Evolutionary conservation across 2,797 vertebrate species (phyloP).

Genomic region (Okamejei kenojei): DNA sequence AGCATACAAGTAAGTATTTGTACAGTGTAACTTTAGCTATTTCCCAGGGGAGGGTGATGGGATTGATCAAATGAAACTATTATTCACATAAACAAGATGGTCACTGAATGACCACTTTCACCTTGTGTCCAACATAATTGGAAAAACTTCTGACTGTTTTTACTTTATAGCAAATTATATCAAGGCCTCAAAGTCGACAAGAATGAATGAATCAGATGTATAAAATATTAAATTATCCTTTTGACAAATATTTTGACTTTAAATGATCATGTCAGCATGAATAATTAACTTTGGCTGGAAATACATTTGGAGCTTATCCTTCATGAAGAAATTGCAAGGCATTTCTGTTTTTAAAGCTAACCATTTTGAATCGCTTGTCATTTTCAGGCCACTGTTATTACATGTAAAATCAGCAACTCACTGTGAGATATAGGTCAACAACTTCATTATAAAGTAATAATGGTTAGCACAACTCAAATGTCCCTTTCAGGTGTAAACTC

Average conservation of each 20-base stretch:
- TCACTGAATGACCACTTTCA: constrained; percentile 25
- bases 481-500: background rate
- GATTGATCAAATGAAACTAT: constrained; percentile 25
- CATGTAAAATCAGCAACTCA: background rate
- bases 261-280: constrained; percentile 1
- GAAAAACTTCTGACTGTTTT: background rate
- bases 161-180: background rate
- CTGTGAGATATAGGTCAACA: background rate
- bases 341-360: constrained; percentile 7
- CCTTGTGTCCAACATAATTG: background rate
- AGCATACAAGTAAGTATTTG: constrained; percentile 3
- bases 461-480: background rate
- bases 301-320: background rate
- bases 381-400: background rate
- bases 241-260: background rate
- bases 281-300: background rate
- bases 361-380: background rate
- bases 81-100: constrained; percentile 1
- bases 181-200: background rate
- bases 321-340: background rate
- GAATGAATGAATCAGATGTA: background rate
- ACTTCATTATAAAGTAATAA: background rate
- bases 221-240: background rate
- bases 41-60: background rate
- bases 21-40: background rate